Evolutionary conservation across 35 echinoderm and acorn worm genomes (phyloP).

Genomic region (Hemicentrotus pulcherrimus): DNA sequence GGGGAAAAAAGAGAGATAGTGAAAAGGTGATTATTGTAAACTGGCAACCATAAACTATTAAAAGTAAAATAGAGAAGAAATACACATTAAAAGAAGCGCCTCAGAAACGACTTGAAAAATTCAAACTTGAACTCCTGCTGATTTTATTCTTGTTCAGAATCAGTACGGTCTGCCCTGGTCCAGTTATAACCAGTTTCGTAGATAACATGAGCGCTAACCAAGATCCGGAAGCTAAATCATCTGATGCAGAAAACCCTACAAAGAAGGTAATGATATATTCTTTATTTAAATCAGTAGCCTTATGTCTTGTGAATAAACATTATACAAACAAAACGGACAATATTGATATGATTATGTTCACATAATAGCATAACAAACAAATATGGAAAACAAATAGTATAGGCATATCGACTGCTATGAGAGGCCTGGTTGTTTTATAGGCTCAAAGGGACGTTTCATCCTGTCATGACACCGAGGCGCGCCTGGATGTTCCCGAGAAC

Average conservation of each 20-base stretch:
- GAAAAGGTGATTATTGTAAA: background rate
- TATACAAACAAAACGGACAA: background rate
- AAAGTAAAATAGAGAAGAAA: background rate
- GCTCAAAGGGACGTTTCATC: too few relatives aligned
- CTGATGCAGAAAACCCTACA: background rate
- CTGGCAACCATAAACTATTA: background rate
- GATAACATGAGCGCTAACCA: background rate
- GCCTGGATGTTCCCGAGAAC: too few relatives aligned
- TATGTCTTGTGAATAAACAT: background rate
- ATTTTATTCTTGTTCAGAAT: background rate
- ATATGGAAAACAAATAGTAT: background rate
- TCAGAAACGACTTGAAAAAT: too few relatives aligned
- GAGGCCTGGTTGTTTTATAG: too few relatives aligned
- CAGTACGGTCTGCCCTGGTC: conserved; percentile 9
- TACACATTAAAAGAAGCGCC: background rate
- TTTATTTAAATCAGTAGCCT: background rate
- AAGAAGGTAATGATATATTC: background rate
- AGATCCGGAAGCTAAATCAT: background rate
- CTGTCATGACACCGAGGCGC: too few relatives aligned
- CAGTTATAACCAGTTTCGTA: background rate
- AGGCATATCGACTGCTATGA: too few relatives aligned
- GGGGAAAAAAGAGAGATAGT: too few relatives aligned
- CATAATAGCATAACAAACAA: background rate
- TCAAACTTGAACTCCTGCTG: background rate
- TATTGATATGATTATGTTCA: background rate